Evolutionary conservation across 2,888 invertebrate species (phyloP).

Genomic region (Iphiclides podalirius): DNA sequence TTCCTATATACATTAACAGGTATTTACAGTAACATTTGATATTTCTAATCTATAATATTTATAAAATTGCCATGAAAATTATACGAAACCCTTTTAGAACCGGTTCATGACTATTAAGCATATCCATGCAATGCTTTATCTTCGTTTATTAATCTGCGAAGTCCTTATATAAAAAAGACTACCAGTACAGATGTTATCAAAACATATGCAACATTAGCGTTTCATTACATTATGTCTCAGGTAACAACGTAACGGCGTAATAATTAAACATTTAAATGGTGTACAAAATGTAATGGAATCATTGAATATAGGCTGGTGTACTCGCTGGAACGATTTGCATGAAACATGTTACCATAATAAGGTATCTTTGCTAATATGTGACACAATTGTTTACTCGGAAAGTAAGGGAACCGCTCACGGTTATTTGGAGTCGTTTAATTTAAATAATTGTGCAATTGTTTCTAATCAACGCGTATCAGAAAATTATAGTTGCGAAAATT

Average conservation of each 20-base stretch:
- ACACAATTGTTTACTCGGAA: slow-evolving; percentile 19
- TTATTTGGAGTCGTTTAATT: slow-evolving; percentile 22
- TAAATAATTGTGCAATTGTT: slow-evolving; percentile 17
- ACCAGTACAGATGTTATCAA: slow-evolving; percentile 10
- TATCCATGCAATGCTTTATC: slow-evolving; percentile 2
- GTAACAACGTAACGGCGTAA: slow-evolving; percentile 7
- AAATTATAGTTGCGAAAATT: slow-evolving; percentile 12
- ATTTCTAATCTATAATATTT: too few species aligned
- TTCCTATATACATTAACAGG: too few species aligned
- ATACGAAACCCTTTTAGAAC: too few species aligned
- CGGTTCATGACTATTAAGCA: neutral
- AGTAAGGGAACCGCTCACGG: neutral
- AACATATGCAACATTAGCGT: slow-evolving; percentile 16
- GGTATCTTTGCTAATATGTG: slow-evolving; percentile 20
- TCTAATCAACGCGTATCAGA: slow-evolving; percentile 19
- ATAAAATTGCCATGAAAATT: too few species aligned
- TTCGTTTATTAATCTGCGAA: slow-evolving; percentile 6
- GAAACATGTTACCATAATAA: slow-evolving; percentile 15
- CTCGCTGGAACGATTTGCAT: slow-evolving; percentile 15
- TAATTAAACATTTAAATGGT: slow-evolving; percentile 19
- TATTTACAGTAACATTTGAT: too few species aligned
- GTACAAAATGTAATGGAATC: slow-evolving; percentile 10
- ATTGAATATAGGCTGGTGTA: slow-evolving; percentile 13
- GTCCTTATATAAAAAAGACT: slow-evolving; percentile 1
- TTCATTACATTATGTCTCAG: slow-evolving; percentile 11